Evolutionary conservation across 2,888 invertebrate species (phyloP), one percentile per base, ranked within the genome.

Genomic region (Miltochrista miniata): DNA sequence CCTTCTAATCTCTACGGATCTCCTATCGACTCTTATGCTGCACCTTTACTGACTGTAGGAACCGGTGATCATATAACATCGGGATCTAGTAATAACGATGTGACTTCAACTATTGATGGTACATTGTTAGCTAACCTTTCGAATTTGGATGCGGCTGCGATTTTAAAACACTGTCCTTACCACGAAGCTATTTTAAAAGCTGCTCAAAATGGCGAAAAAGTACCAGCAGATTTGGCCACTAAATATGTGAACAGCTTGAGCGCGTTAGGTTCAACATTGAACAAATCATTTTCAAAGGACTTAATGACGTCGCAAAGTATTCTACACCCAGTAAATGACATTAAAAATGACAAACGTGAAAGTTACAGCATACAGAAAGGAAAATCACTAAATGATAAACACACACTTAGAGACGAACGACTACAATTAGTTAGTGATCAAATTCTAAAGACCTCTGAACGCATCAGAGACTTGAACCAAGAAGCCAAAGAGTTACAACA

Each of bases 231-330:
- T 3, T 54, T 92, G 10, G 92, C 91, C 0, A 89, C 92, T 0
- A 92, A 86, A 48, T 93, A 93, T 58, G 88, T 92, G 0, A 90
- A 92, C 0, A 92, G 93, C 30, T 70, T 93, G 0, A 92, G 90
- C 45, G 87, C 92, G 39, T 76, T 93, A 34, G 93, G 92, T 0
- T 87, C 87, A 0, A 88, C 92, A 11, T 76, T 93, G 5, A 87
- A 88, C 7, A 92, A 92, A 51, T 85, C 76, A n/a, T 82, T 77
- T 31, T 61, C 74, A 0, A 83, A 83, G 64, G 89, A 88, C 46
- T 64, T 83, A 1, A 68, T 81, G 0, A 77, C 83, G 7, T 88
- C 89, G 10, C 91, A 83, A 43, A 87, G 81, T 8, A 59, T 77
- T 61, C 87, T 80, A 56, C 80, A 86, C 55, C 74, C 83, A 3